A percentile compares a stretch with the other conserved stretches of the same genome.
phyloP scores from a whole-genome alignment of 1,140 invertebrate genomes.

The Agrilus planipennis region DNA sequence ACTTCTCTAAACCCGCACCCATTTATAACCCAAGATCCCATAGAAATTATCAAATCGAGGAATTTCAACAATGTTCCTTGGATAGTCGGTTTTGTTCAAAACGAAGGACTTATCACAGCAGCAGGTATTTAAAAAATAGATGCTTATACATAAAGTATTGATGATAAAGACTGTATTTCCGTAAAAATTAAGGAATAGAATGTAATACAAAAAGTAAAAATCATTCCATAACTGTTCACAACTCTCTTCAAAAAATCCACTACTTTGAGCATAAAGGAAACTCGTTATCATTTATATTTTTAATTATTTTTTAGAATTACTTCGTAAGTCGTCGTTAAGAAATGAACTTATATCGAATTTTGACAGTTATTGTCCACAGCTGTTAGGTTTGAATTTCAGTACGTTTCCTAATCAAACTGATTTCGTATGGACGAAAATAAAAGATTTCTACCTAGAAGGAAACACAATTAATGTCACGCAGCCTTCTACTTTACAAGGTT shows the following conservation, averaged over 20 bases:
- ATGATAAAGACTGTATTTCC: too few species aligned
- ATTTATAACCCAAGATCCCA: constrained; percentile 47
- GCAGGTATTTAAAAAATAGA: constrained; percentile 36
- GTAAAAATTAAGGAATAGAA: too few species aligned
- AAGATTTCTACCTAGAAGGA: constrained; percentile 15
- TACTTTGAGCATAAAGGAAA: too few species aligned
- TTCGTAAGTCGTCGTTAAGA: constrained; percentile 6
- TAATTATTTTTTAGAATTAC: constrained; percentile 13
- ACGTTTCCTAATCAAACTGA: neutral
- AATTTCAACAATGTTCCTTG: constrained; percentile 40
- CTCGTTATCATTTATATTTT: neutral
- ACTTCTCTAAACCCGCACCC: constrained; percentile 40
- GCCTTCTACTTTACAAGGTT: constrained; percentile 14
- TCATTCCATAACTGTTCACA: too few species aligned
- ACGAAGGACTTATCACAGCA: constrained; percentile 52
- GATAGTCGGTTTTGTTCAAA: constrained; percentile 50
- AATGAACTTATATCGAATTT: constrained; percentile 15
- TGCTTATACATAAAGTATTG: too few species aligned
- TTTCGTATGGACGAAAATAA: constrained; percentile 12
- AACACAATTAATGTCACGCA: constrained; percentile 14
- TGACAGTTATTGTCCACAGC: constrained; percentile 6
- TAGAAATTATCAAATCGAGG: constrained; percentile 18
- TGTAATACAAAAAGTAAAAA: too few species aligned
- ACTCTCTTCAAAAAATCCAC: too few species aligned
- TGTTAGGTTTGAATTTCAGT: constrained; percentile 11